These are phyloP conservation scores for Brachionichthys hirsutus DNA, from an alignment of 2,113 vertebrate species.

Conservation along the genomic window DNA sequence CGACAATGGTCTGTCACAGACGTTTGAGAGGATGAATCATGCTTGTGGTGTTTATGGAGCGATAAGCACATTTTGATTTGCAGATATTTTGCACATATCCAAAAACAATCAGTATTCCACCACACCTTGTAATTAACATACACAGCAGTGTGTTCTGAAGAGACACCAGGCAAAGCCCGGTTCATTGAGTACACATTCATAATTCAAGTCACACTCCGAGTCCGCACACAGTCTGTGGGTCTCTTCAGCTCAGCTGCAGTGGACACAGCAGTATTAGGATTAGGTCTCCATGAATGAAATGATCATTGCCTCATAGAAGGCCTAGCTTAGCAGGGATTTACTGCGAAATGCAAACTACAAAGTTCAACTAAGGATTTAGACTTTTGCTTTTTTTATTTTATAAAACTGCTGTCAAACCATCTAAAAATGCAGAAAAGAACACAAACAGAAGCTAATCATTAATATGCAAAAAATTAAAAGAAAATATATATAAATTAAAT, in stretches of 20 bases:
- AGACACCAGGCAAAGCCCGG: slow-evolving; percentile 9
- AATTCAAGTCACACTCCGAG: slow-evolving; percentile 46
- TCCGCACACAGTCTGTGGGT: slow-evolving; percentile 12
- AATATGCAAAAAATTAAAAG: too few species aligned
- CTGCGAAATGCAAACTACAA: background rate
- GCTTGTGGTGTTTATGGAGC: background rate
- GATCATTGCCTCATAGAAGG: too few species aligned
- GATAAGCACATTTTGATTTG: background rate
- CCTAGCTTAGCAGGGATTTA: too few species aligned
- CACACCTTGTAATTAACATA: background rate
- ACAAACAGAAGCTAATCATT: too few species aligned
- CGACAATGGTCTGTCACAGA: too few species aligned
- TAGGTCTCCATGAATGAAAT: too few species aligned
- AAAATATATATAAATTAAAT: too few species aligned
- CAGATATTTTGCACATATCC: background rate
- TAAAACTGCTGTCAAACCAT: too few species aligned
- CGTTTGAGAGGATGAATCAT: background rate
- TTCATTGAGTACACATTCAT: slow-evolving; percentile 28
- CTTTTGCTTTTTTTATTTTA: too few species aligned
- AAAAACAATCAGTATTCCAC: background rate
- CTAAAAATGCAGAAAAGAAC: too few species aligned
- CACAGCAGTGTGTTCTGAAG: background rate
- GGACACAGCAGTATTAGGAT: background rate
- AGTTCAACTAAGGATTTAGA: background rate
- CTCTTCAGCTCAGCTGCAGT: slow-evolving; percentile 5